Conservation (phyloP, 2,888 invertebrate genomes). For the Eupsilia transversa region DNA sequence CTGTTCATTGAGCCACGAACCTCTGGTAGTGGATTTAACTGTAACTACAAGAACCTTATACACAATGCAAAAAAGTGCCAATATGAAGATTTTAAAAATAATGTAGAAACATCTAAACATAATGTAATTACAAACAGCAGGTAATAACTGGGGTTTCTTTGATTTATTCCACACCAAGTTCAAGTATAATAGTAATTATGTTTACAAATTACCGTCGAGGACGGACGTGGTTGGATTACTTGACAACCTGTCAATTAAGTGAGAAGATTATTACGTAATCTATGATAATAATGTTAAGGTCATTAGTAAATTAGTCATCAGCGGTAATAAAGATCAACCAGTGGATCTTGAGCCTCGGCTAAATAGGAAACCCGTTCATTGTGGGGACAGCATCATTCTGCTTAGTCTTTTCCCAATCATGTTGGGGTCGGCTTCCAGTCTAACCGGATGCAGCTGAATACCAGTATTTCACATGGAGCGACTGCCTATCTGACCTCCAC, state of each 20-base stretch:
- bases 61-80: neutral
- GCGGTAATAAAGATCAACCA: neutral
- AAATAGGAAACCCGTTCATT: neutral
- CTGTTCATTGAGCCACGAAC: too few relatives aligned
- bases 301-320: slow-evolving; percentile 20
- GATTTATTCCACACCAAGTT: slow-evolving; percentile 24
- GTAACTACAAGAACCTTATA: neutral
- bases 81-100: neutral
- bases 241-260: slow-evolving; percentile 34
- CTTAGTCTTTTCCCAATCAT: too few relatives aligned
- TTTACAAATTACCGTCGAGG: slow-evolving; percentile 25
- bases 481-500: too few relatives aligned
- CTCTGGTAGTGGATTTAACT: too few relatives aligned
- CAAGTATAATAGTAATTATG: slow-evolving; percentile 7
- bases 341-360: neutral
- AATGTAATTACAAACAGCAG: neutral
- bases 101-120: neutral
- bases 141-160: neutral
- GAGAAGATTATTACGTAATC: slow-evolving; percentile 40
- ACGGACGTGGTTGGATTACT: slow-evolving; percentile 21
- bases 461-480: too few relatives aligned
- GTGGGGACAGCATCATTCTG: too few relatives aligned
- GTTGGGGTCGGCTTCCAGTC: too few relatives aligned
- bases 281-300: slow-evolving; percentile 18
- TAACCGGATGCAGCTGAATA: too few relatives aligned